Conservation (phyloP, 92 coral and sea anemone species). For the Paramuricea clavata region DNA sequence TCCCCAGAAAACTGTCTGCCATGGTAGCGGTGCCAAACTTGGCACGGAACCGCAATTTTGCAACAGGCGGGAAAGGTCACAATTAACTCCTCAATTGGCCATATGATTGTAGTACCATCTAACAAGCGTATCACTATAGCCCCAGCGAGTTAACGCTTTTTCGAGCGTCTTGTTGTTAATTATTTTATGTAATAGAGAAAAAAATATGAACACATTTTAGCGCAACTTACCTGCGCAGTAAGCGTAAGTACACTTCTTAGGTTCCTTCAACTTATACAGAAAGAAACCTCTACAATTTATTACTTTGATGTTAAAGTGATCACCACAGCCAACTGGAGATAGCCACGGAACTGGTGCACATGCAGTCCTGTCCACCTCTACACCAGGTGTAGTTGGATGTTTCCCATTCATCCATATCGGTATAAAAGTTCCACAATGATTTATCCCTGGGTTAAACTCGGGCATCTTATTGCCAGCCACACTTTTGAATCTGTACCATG, state of each 20-base stretch:
- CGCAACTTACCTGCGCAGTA: constrained; percentile 50
- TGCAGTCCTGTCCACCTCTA: constrained; percentile 35
- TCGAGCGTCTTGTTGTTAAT: too few relatives aligned
- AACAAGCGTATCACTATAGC: too few relatives aligned
- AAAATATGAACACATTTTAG: too few relatives aligned
- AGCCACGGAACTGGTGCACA: background rate
- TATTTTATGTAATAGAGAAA: too few relatives aligned
- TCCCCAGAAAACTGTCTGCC: too few relatives aligned
- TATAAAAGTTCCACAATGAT: constrained; percentile 52
- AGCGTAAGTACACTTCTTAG: background rate
- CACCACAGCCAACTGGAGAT: background rate
- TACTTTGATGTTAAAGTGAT: constrained; percentile 34
- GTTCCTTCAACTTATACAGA: constrained; percentile 48
- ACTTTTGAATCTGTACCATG: constrained; percentile 71
- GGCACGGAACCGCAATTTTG: too few relatives aligned
- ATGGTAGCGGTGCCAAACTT: too few relatives aligned
- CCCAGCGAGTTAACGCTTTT: too few relatives aligned
- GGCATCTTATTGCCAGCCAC: constrained; percentile 66
- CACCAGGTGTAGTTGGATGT: constrained; percentile 59
- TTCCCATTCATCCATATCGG: constrained; percentile 66
- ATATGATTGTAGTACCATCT: too few relatives aligned
- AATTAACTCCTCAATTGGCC: too few relatives aligned
- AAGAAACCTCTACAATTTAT: constrained; percentile 70
- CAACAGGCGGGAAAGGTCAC: too few relatives aligned
- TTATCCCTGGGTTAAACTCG: background rate